Conservation (phyloP, 2,888 invertebrate genomes). For the Coleophora deauratella region DNA sequence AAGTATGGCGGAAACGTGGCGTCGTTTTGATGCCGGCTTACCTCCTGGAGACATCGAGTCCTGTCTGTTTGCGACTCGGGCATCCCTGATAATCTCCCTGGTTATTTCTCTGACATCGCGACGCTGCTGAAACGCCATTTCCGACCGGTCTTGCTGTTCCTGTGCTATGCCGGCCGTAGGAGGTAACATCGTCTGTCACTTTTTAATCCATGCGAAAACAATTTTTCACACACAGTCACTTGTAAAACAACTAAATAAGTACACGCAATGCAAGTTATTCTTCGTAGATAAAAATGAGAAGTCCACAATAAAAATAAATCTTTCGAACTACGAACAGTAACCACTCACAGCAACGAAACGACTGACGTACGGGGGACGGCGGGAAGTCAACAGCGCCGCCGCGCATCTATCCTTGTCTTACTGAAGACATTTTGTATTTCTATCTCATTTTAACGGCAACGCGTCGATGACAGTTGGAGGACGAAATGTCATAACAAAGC, state of each 20-base stretch:
- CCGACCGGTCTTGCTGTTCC: conserved; percentile 64
- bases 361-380: conserved; percentile 62
- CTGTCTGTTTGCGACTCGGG: conserved; percentile 56
- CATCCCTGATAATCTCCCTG: conserved; percentile 62
- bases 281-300: conserved; percentile 16
- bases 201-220: conserved; percentile 56
- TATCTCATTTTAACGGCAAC: conserved; percentile 38
- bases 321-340: conserved; percentile 47
- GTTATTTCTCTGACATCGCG: conserved; percentile 63
- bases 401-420: conserved; percentile 44
- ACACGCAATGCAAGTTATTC: conserved; percentile 16
- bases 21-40: conserved; percentile 55
- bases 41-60: conserved; percentile 65
- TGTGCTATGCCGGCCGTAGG: conserved; percentile 67
- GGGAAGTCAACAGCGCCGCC: conserved; percentile 65
- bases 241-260: conserved; percentile 26
- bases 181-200: conserved; percentile 60
- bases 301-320: conserved; percentile 40
- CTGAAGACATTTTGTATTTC: conserved; percentile 20
- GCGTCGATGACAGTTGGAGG: conserved; percentile 51
- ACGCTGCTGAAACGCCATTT: conserved; percentile 66
- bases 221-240: conserved; percentile 35
- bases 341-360: conserved; percentile 40
- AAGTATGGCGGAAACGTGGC: conserved; percentile 74
- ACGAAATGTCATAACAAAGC: conserved; percentile 68